These are phyloP conservation scores for Biston stratarius DNA, from an alignment of 2,888 invertebrate species.

Conservation along the genomic window DNA sequence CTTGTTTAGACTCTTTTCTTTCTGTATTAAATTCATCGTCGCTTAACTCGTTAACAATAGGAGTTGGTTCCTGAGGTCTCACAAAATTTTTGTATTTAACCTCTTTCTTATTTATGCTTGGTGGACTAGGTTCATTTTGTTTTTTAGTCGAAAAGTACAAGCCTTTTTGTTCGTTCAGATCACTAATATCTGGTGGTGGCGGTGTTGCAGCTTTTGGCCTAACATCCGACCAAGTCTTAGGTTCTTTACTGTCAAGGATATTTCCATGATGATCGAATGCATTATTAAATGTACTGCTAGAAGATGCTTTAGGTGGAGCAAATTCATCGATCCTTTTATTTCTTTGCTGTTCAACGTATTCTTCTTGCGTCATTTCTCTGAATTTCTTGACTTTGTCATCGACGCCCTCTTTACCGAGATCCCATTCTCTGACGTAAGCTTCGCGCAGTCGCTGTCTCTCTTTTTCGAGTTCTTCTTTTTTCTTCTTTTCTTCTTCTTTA, in stretches of 20 bases:
- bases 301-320: constrained; percentile 87
- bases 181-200: constrained; percentile 62
- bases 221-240: constrained; percentile 74
- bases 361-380: constrained; percentile 90
- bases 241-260: constrained; percentile 48
- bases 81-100: constrained; percentile 75
- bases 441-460: constrained; percentile 82
- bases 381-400: constrained; percentile 77
- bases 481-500: constrained; percentile 71
- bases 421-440: constrained; percentile 89
- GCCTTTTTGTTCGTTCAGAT: constrained; percentile 62
- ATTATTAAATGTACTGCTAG: constrained; percentile 52
- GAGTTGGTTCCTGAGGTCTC: constrained; percentile 61
- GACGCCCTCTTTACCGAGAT: constrained; percentile 89
- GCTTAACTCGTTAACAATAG: constrained; percentile 72
- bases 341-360: constrained; percentile 92
- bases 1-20: constrained; percentile 47
- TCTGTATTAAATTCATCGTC: constrained; percentile 52
- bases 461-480: constrained; percentile 77
- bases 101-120: constrained; percentile 50
- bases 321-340: constrained; percentile 91
- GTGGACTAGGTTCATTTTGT: constrained; percentile 45
- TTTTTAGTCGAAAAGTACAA: constrained; percentile 66
- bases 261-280: constrained; percentile 70
- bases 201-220: constrained; percentile 62